phyloP scores from a whole-genome alignment of 2,113 vertebrate species.

The Stercorarius parasiticus region DNA sequence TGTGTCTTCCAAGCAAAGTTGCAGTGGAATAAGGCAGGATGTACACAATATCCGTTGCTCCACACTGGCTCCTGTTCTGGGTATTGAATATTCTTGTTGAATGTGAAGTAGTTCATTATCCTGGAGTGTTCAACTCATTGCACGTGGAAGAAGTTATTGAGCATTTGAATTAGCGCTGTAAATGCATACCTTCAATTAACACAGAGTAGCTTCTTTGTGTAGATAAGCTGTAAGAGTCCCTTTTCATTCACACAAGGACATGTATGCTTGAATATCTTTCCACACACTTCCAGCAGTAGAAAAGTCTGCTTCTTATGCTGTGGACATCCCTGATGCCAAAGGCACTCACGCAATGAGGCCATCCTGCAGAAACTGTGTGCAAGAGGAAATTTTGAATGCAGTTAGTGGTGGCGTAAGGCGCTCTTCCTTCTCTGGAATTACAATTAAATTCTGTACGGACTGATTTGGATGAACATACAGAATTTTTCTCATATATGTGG shows the following conservation, averaged over 20 bases:
- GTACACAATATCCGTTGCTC: rapidly evolving
- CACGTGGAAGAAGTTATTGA: rapidly evolving
- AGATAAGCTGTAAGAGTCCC: neutral
- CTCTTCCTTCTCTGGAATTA: neutral
- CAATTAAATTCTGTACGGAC: neutral
- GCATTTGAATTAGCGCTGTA: neutral
- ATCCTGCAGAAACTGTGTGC: neutral
- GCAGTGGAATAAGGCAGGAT: neutral
- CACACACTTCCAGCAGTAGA: neutral
- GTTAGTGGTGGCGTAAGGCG: neutral
- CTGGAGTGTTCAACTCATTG: neutral
- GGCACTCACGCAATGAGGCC: neutral
- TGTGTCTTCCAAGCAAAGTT: neutral
- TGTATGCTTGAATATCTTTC: neutral
- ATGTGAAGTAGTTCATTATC: neutral
- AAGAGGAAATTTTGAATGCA: neutral
- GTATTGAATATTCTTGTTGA: neutral
- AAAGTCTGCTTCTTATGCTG: neutral
- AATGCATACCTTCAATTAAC: neutral
- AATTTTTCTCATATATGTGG: neutral
- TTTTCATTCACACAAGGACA: neutral
- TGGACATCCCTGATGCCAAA: neutral
- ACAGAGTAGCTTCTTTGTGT: neutral
- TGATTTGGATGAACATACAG: neutral
- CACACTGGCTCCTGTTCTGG: neutral